Evolutionary conservation across 2,888 invertebrate genomes (phyloP).

Genomic region (Caenorhabditis uteleia): DNA sequence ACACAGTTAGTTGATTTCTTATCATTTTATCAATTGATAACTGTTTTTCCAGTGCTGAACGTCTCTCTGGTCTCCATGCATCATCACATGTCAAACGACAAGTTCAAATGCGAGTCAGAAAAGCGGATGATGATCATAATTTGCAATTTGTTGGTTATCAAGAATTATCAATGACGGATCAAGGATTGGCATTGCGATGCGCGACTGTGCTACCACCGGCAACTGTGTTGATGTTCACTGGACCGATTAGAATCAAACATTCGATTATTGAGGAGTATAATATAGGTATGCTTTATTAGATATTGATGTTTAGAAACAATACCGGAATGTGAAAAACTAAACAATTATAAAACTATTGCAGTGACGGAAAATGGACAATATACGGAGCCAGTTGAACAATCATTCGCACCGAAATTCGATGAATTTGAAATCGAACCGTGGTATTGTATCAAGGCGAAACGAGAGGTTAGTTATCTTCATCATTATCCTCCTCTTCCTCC

Average conservation of each 20-base stretch:
- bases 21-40: constrained; percentile 52
- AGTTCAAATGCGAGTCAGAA: constrained; percentile 10
- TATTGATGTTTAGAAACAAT: neutral
- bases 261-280: constrained; percentile 43
- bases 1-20: constrained; percentile 48
- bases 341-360: constrained; percentile 8
- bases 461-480: constrained; percentile 8
- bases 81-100: constrained; percentile 60
- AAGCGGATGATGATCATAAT: constrained; percentile 37
- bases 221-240: constrained; percentile 82
- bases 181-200: constrained; percentile 73
- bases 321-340: neutral
- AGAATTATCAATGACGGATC: constrained; percentile 60
- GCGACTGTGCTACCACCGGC: constrained; percentile 83
- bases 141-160: constrained; percentile 64
- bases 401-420: neutral
- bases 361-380: constrained; percentile 10
- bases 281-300: constrained; percentile 29
- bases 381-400: neutral
- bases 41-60: constrained; percentile 38
- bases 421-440: constrained; percentile 21
- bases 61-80: constrained; percentile 55
- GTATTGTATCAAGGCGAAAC: constrained; percentile 14
- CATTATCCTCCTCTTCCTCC: neutral
- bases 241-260: constrained; percentile 72